Evolutionary conservation across 2,888 invertebrate genomes (phyloP), one percentile per base, ranked within the genome.

Genomic region (Leptinotarsa peninsularis): DNA sequence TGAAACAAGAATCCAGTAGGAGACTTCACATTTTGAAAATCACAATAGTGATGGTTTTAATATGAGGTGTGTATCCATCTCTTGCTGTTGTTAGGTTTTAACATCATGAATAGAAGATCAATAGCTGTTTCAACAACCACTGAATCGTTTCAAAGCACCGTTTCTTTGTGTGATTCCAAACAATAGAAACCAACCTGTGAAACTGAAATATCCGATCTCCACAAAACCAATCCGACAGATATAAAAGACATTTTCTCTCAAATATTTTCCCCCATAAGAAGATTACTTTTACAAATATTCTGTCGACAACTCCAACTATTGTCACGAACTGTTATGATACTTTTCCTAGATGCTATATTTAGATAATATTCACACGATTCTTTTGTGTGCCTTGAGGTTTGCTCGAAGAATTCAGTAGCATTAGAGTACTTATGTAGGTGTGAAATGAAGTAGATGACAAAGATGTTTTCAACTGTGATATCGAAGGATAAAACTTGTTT

Each of bases 231-330:
- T 52, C 15, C n/a, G 15, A 15, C 15, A 17, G 15, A 52, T n/a
- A 52, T 52, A 14, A 17, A 52, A 52, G 43, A 43, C 33, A 63
- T n/a, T 63, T 63, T 43, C n/a, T 18, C 17, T 63, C 43, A n/a
- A 43, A 18, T 43, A 33, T 43, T 43, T 63, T 33, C 17, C 43
- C 15, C 33, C n/a, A 15, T 33, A 63, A 63, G 33, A 17, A 43
- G 63, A 63, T 63, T 63, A 63, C n/a, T 63, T 17, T 17, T 43
- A 17, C 27, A 63, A 43, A 63, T 63, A 43, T 33, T 33, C 63
- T 43, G 17, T 63, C 63, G 13, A 63, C 63, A 63, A 5, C 15
- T 68, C 68, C 33, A 68, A n/a, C 23, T 27, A 68, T 68, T 68
- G 52, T 63, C 43, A 63, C 43, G 33, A n/a, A 63, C 13, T 27